Evolutionary conservation across 35 echinoderm and acorn worm genomes (phyloP), one percentile per base, ranked within the genome.

Genomic region (Strongylocentrotus purpuratus): DNA sequence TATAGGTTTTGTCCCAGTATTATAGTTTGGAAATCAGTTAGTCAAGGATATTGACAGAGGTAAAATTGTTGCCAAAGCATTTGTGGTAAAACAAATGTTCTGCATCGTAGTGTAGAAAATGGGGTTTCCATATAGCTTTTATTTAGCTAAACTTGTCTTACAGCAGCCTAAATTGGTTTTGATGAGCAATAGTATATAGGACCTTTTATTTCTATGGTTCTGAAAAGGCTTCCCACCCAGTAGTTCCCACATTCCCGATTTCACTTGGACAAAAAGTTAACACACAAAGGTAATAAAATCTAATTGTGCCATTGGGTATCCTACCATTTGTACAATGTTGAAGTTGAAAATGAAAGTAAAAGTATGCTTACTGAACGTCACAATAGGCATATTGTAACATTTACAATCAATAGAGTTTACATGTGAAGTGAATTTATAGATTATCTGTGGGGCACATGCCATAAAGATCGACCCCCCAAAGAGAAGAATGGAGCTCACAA

Each of bases 341-440:
- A 78, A 78, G 7, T 78, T 78, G 65, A 78, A 78, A 78, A 78
- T 78, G 65, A 78, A 78, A 78, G 65, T 78, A 78, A 78, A 78
- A 78, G 65, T 78, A 78, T n/a, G 22, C 22, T 78, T 7, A 22
- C 65, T 78, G 20, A 14, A 78, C 65, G 7, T 18, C 22, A 78
- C 65, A 78, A 78, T n/a, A 22, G 25, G 65, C 65, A 7, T 78
- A 55, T 3, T 78, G 28, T 78, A 25, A 70, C 22, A 7, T 28
- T 25, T 78, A n/a, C 65, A 78, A 78, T 78, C 65, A 28, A 78
- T 78, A 78, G 65, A 28, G 65, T 78, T 78, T 78, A 28, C 65
- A 78, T 22, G 65, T 78, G 65, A 28, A 78, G 22, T 78, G 22
- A 78, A 78, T n/a, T 78, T 78, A 78, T 78, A 78, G 65, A 78